Percentiles rank a stretch among this genome's conserved stretches.
Evolutionary conservation across 2,113 vertebrate species (phyloP).

Genomic region (Puntigrus tetrazona): DNA sequence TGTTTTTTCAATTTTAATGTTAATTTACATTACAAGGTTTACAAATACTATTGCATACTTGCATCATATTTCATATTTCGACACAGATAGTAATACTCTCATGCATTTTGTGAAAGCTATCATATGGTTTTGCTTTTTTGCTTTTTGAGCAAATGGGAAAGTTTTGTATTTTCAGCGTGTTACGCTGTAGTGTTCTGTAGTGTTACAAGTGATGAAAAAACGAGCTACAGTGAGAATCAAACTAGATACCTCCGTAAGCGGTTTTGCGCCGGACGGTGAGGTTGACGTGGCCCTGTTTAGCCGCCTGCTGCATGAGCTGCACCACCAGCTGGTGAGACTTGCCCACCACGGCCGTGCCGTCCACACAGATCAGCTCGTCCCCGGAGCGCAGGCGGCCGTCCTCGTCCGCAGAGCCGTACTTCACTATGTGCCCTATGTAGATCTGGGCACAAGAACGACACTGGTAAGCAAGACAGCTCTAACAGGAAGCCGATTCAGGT

Average conservation of each 20-base stretch:
- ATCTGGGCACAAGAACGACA: conserved; percentile 74
- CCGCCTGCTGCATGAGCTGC: conserved; percentile 98
- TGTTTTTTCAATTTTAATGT: background rate
- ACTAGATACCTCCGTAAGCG: conserved; percentile 79
- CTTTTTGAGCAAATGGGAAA: too few species aligned
- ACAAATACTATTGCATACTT: too few species aligned
- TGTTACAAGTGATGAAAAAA: background rate
- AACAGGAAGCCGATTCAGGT: too few species aligned
- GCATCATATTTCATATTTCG: too few species aligned
- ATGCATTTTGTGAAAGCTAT: too few species aligned
- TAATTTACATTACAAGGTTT: background rate
- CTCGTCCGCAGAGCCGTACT: conserved; percentile 94
- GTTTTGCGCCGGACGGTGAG: conserved; percentile 94
- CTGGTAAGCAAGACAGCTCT: background rate
- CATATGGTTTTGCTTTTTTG: too few species aligned
- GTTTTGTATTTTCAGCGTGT: background rate
- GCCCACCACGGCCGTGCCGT: conserved; percentile 94
- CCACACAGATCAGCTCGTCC: conserved; percentile 95
- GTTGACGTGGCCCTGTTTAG: conserved; percentile 98
- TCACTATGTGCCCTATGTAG: conserved; percentile 98
- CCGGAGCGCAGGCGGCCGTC: conserved; percentile 94
- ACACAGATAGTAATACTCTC: too few species aligned
- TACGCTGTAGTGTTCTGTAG: background rate
- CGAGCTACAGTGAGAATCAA: background rate
- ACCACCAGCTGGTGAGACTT: conserved; percentile 98